Percentiles rank a stretch among this genome's conserved stretches.
phyloP scores from a whole-genome alignment of 37 sponge, comb jelly and placozoan genomes.

The Halichondria panicea region DNA sequence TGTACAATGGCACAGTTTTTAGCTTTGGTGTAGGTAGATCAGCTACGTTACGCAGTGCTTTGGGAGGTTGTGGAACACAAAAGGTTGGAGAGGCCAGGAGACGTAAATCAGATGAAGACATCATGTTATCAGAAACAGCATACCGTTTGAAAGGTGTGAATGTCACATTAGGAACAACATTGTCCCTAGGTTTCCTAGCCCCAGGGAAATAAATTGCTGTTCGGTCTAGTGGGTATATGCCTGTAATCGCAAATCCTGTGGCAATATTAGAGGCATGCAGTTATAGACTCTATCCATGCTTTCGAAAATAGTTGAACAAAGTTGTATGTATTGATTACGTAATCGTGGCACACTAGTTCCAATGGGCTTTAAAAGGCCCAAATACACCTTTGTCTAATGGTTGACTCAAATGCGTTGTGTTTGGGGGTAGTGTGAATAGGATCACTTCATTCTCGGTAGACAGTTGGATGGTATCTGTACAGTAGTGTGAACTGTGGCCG shows the following conservation, averaged over 20 bases:
- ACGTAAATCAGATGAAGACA: too few species aligned
- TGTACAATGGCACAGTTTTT: too few species aligned
- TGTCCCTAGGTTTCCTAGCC: neutral
- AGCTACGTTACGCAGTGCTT: neutral
- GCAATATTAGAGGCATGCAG: conserved; percentile 18
- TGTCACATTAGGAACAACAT: neutral
- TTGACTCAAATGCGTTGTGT: conserved; percentile 37
- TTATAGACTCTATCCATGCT: conserved; percentile 27
- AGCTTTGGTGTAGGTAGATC: too few species aligned
- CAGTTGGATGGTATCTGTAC: neutral
- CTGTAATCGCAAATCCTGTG: conserved; percentile 8
- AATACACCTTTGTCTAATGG: conserved; percentile 51
- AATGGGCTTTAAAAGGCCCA: conserved; percentile 33
- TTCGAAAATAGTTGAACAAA: conserved; percentile 9
- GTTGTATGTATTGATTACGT: conserved; percentile 1
- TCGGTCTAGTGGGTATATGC: conserved; percentile 7
- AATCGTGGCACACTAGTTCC: conserved; percentile 29
- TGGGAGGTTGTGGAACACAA: neutral
- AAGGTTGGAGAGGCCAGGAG: neutral
- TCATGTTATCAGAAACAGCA: too few species aligned
- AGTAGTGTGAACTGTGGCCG: conserved; percentile 42
- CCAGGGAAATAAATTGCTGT: neutral
- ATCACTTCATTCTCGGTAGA: conserved; percentile 21
- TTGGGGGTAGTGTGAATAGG: conserved; percentile 36
- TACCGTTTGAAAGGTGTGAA: conserved; percentile 2